phyloP scores from a whole-genome alignment of 2,797 vertebrate species.

The Clarias fuscus region DNA sequence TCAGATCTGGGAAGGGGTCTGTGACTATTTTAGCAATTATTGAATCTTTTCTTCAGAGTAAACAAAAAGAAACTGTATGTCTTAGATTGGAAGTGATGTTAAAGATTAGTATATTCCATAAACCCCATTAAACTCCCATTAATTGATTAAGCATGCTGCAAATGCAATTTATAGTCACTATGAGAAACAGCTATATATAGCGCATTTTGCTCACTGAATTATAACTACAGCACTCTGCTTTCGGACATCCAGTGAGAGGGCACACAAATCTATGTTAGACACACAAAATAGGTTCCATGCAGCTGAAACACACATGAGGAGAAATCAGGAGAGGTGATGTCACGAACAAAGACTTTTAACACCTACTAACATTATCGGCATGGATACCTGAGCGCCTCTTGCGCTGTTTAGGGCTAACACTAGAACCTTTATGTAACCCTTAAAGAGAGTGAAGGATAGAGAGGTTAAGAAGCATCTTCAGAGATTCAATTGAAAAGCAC shows the following conservation, averaged over 20 bases:
- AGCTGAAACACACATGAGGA: conserved; percentile 63
- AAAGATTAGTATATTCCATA: background rate
- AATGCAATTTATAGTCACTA: conserved; percentile 1
- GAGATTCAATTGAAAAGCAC: conserved; percentile 45
- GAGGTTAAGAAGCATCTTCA: conserved; percentile 70
- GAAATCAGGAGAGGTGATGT: conserved; percentile 58
- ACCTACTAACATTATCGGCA: conserved; percentile 45
- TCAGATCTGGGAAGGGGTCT: conserved; percentile 8
- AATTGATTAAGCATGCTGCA: background rate
- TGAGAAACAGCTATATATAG: background rate
- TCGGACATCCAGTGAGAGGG: conserved; percentile 65
- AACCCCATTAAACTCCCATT: background rate
- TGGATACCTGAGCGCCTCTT: conserved; percentile 84
- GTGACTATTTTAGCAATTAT: background rate
- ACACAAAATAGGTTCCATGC: conserved; percentile 72
- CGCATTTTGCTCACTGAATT: background rate
- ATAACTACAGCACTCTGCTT: conserved; percentile 17
- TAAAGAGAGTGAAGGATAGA: conserved; percentile 78
- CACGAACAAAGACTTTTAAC: conserved; percentile 44
- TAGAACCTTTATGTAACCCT: conserved; percentile 83
- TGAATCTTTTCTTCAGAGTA: background rate
- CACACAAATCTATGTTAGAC: conserved; percentile 72
- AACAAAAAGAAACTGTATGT: background rate
- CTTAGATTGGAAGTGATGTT: background rate
- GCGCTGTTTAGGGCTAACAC: conserved; percentile 83